These are phyloP conservation scores for Actinostola sp. DNA, from an alignment of 92 coral and sea anemone species.

Conservation along the genomic window DNA sequence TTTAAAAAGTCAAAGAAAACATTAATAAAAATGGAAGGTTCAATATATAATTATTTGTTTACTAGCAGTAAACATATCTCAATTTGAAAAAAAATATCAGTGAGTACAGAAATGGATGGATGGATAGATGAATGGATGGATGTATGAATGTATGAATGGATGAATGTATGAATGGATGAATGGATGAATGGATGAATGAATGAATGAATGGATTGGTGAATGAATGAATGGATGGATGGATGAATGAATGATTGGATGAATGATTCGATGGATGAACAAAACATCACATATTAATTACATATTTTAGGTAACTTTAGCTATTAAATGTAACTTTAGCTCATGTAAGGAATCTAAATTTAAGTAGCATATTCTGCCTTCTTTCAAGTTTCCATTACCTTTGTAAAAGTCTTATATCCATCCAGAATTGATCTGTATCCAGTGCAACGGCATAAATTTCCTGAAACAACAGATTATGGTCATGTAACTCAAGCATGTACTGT, in stretches of 20 bases:
- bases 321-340: too few relatives aligned
- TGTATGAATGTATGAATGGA: too few relatives aligned
- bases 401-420: constrained; percentile 78
- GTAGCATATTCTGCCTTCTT: too few relatives aligned
- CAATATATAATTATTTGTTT: too few relatives aligned
- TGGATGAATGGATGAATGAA: background rate
- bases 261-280: background rate
- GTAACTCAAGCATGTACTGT: too few relatives aligned
- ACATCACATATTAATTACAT: background rate
- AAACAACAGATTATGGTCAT: background rate
- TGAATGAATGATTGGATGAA: background rate
- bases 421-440: constrained; percentile 79
- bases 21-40: background rate
- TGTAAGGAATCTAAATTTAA: too few relatives aligned
- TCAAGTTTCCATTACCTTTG: constrained; percentile 47
- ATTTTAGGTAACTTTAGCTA: too few relatives aligned
- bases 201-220: background rate
- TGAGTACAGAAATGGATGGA: too few relatives aligned
- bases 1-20: background rate
- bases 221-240: background rate
- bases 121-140: too few relatives aligned
- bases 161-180: background rate
- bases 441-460: constrained; percentile 82
- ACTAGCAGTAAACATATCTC: too few relatives aligned
- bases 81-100: too few relatives aligned